phyloP scores from a whole-genome alignment of 2,797 vertebrate genomes.

The Mionectes olivaceus region DNA sequence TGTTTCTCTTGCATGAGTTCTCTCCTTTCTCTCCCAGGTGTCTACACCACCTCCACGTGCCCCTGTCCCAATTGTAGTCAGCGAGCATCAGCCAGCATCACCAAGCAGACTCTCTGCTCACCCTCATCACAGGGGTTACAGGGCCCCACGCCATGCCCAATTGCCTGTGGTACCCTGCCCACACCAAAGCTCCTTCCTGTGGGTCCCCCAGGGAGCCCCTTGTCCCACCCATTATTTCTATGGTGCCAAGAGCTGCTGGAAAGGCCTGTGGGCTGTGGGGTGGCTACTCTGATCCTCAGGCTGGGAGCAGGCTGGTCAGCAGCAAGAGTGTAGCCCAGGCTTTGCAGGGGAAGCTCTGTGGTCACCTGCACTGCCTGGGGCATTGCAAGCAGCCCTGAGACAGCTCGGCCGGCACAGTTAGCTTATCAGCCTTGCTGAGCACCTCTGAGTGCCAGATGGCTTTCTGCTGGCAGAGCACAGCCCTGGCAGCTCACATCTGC shows the following conservation, averaged over 20 bases:
- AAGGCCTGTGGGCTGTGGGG: accelerated
- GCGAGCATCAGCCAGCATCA: neutral
- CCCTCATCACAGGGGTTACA: accelerated
- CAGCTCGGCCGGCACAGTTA: accelerated
- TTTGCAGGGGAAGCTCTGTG: neutral
- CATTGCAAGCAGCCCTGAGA: neutral
- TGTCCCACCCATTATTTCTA: neutral
- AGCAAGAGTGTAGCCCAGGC: neutral
- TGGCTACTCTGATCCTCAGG: neutral
- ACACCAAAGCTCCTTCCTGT: neutral
- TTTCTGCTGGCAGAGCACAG: neutral
- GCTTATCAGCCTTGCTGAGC: neutral
- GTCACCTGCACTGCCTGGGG: accelerated
- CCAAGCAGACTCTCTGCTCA: neutral
- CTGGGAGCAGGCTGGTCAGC: neutral
- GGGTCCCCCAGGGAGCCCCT: neutral
- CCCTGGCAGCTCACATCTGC: neutral
- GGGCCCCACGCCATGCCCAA: accelerated
- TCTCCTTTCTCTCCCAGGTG: neutral
- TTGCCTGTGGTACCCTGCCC: neutral
- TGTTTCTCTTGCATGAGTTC: neutral
- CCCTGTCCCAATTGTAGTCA: accelerated
- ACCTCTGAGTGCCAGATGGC: conserved; percentile 34
- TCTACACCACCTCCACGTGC: neutral
- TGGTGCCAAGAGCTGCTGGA: neutral